phyloP scores from a whole-genome alignment of 2,113 vertebrate genomes.

The Xiphophorus maculatus region DNA sequence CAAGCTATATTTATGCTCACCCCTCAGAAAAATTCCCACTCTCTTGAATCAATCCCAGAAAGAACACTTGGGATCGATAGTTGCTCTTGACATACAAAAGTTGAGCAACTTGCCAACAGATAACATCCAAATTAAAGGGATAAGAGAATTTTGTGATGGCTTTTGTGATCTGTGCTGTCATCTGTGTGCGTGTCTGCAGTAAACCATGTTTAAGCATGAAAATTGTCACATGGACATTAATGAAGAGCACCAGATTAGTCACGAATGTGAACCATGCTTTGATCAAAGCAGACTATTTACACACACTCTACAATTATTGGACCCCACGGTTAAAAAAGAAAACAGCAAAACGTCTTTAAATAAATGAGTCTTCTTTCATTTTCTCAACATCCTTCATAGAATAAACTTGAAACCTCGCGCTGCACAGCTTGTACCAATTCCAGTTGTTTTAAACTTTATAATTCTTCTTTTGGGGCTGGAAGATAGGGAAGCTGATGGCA shows the following conservation, averaged over 20 bases:
- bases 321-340: not conserved
- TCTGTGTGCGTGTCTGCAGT: not conserved
- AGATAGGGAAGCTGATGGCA: no score
- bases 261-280: not conserved
- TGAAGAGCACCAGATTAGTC: not conserved
- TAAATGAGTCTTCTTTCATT: not conserved
- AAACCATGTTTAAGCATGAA: not conserved
- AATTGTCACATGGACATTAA: not conserved
- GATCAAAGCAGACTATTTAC: not conserved
- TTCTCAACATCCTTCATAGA: no score
- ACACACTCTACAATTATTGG: not conserved
- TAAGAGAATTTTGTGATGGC: not conserved
- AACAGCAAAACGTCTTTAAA: not conserved
- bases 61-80: conserved; percentile 12
- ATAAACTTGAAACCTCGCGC: no score
- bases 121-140: not conserved
- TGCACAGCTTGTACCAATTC: not conserved
- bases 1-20: conserved; percentile 60
- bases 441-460: not conserved
- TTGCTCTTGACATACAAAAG: conserved; percentile 22
- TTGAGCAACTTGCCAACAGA: conserved; percentile 11
- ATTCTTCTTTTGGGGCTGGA: not conserved
- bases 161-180: not conserved
- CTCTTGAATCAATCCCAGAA: conserved; percentile 31
- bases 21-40: conserved; percentile 40